Conservation (phyloP, 2,113 vertebrate species). For the Nerophis lumbriciformis region DNA sequence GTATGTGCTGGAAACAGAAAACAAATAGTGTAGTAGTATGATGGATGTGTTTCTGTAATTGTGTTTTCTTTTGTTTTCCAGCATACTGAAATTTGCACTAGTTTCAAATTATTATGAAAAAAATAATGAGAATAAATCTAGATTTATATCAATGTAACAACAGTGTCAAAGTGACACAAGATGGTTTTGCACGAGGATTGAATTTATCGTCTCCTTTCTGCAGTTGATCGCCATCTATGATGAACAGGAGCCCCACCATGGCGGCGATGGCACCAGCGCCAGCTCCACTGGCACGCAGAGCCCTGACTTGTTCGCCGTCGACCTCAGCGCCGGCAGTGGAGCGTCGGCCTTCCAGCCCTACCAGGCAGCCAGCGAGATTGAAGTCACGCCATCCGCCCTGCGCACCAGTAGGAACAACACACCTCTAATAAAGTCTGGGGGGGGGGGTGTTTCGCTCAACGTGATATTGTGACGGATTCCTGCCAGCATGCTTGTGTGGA, state of each 20-base stretch:
- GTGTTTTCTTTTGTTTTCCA: neutral
- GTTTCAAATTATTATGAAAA: too few relatives aligned
- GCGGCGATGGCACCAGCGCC: constrained; percentile 95
- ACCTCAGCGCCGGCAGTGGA: constrained; percentile 65
- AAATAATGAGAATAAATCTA: too few relatives aligned
- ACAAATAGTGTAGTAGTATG: constrained; percentile 19
- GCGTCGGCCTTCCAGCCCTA: constrained; percentile 89
- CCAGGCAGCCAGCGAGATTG: constrained; percentile 91
- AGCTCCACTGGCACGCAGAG: constrained; percentile 97
- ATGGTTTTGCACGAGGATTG: too few relatives aligned
- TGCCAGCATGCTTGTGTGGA: too few relatives aligned
- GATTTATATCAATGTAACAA: too few relatives aligned
- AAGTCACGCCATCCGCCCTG: constrained; percentile 93
- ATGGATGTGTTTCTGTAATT: constrained; percentile 10
- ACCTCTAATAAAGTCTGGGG: too few relatives aligned
- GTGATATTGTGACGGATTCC: too few relatives aligned
- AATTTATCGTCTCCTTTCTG: constrained; percentile 18
- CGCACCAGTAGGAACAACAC: constrained; percentile 78
- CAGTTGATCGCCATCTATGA: constrained; percentile 94
- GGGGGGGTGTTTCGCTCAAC: too few relatives aligned
- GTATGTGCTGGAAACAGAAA: constrained; percentile 50
- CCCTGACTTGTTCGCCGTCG: constrained; percentile 83
- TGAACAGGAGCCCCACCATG: constrained; percentile 95
- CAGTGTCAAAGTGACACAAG: too few relatives aligned
- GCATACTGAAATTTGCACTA: too few relatives aligned